Evolutionary conservation across 1,140 invertebrate species (phyloP).

Genomic region (Diuraphis noxia): DNA sequence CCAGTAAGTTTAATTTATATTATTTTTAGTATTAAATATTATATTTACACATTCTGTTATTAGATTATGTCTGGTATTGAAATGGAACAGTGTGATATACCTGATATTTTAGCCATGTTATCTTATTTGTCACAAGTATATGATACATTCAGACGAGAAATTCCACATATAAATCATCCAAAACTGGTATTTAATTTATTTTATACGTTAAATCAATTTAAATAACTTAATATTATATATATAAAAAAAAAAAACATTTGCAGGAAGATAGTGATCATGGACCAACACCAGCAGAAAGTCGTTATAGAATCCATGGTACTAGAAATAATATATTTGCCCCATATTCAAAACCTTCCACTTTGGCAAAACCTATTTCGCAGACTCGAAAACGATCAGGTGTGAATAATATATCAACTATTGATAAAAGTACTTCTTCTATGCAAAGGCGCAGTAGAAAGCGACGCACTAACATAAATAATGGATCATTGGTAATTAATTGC

Average conservation of each 20-base stretch:
- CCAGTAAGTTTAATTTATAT: conserved; percentile 64
- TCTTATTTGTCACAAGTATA: conserved; percentile 87
- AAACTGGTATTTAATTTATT: conserved; percentile 65
- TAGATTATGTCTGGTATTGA: conserved; percentile 79
- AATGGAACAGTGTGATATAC: conserved; percentile 71
- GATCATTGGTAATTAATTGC: conserved; percentile 38
- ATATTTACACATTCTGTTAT: conserved; percentile 55
- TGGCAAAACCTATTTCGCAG: conserved; percentile 17
- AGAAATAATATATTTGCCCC: conserved; percentile 32
- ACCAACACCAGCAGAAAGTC: conserved; percentile 27
- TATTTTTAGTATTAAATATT: background rate
- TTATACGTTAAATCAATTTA: background rate
- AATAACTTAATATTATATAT: conserved; percentile 20
- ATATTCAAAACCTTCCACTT: conserved; percentile 28
- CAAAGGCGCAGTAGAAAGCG: conserved; percentile 39
- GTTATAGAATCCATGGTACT: conserved; percentile 1
- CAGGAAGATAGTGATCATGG: conserved; percentile 49
- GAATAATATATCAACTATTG: conserved; percentile 40
- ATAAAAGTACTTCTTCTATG: conserved; percentile 44
- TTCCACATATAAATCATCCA: conserved; percentile 77
- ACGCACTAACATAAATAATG: conserved; percentile 46
- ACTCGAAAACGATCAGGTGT: conserved; percentile 31
- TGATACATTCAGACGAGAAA: conserved; percentile 79
- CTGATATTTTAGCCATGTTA: conserved; percentile 77
- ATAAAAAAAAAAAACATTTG: background rate